Conservation (phyloP, 2,888 invertebrate species). For the Cantharis nigra region DNA sequence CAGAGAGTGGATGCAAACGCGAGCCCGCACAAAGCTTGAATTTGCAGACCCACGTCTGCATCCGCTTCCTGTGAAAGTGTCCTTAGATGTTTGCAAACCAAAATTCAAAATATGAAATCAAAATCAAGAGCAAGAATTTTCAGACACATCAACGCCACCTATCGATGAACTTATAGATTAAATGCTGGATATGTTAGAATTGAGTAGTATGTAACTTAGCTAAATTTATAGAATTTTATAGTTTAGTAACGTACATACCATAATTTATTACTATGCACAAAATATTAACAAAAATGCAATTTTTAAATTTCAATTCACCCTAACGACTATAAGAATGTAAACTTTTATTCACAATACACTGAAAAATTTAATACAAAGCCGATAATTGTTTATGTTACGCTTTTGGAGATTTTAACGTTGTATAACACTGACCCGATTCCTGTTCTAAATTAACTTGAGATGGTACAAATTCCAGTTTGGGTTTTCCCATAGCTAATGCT, state of each 20-base stretch:
- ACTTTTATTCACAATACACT: constrained; percentile 4
- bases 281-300: not conserved
- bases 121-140: not conserved
- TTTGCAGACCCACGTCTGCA: too few relatives aligned
- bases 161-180: not conserved
- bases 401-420: constrained; percentile 38
- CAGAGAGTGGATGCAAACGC: too few relatives aligned
- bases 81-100: too few relatives aligned
- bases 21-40: too few relatives aligned
- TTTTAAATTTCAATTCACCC: not conserved
- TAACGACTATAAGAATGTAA: constrained; percentile 14
- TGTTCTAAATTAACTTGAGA: constrained; percentile 50
- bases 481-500: constrained; percentile 59
- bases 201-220: not conserved
- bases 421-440: constrained; percentile 49
- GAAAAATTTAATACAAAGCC: not conserved
- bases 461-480: constrained; percentile 60
- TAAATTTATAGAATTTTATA: not conserved
- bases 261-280: not conserved
- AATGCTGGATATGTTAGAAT: not conserved
- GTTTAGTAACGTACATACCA: not conserved
- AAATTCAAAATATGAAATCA: too few relatives aligned
- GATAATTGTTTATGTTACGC: not conserved
- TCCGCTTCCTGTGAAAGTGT: too few relatives aligned
- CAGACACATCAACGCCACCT: not conserved